These are phyloP conservation scores for Urocitellus parryii DNA, from an alignment of 2,113 vertebrate species.

Conservation along the genomic window DNA sequence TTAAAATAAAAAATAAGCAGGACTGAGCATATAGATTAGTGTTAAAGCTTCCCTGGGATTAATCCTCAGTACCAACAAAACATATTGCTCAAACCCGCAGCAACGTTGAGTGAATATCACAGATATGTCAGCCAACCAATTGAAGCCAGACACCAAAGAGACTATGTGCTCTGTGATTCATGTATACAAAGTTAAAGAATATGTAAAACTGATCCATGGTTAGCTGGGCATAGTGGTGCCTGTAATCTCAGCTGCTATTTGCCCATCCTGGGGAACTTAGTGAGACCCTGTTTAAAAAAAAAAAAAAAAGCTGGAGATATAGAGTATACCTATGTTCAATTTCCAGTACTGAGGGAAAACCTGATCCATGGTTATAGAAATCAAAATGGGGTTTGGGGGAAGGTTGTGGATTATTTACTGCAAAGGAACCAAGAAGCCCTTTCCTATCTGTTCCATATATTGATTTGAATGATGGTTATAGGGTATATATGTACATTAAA, in stretches of 20 bases:
- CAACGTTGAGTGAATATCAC: neutral
- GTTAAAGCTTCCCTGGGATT: no score
- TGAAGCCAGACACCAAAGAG: neutral
- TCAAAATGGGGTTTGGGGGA: neutral
- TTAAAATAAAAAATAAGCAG: no score
- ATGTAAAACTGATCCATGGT: neutral
- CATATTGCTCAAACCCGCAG: neutral
- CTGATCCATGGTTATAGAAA: neutral
- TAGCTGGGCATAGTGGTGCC: no score
- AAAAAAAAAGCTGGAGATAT: no score
- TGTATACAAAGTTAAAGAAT: conserved; percentile 5
- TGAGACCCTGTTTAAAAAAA: no score
- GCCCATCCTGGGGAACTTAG: no score
- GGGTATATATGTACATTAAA: neutral
- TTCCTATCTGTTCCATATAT: neutral
- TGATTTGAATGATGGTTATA: neutral
- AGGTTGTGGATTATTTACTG: neutral
- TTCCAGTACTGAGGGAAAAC: no score
- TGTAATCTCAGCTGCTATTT: no score
- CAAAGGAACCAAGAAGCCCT: neutral
- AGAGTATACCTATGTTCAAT: no score
- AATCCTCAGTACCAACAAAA: neutral
- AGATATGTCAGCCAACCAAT: neutral
- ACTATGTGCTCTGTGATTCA: neutral
- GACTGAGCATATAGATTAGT: no score